These are phyloP conservation scores for Megaceryle alcyon DNA, from an alignment of 2,797 vertebrate genomes.

Conservation along the genomic window DNA sequence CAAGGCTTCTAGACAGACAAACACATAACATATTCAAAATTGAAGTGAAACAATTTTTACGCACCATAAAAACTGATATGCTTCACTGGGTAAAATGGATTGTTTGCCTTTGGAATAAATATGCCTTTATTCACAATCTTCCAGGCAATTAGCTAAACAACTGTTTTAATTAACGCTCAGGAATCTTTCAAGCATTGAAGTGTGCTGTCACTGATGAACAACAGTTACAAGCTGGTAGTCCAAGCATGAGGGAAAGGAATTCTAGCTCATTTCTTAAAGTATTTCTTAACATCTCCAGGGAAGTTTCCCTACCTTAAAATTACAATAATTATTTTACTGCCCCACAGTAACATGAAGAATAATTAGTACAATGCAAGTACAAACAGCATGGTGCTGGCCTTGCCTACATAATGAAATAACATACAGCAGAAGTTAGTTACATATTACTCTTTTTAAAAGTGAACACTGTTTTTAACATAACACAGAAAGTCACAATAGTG, in stretches of 20 bases:
- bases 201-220: slow-evolving; percentile 26
- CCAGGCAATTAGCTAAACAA: slow-evolving; percentile 68
- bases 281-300: neutral
- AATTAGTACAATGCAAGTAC: neutral
- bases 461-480: neutral
- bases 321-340: neutral
- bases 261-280: neutral
- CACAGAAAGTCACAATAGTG: neutral
- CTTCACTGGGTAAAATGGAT: slow-evolving; percentile 58
- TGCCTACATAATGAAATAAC: neutral
- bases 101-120: slow-evolving; percentile 64
- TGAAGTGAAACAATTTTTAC: slow-evolving; percentile 48
- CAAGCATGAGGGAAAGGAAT: neutral
- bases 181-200: slow-evolving; percentile 50
- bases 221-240: neutral
- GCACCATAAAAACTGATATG: slow-evolving; percentile 30
- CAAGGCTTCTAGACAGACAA: slow-evolving; percentile 27
- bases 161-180: slow-evolving; percentile 60
- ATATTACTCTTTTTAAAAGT: neutral
- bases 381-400: neutral
- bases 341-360: neutral
- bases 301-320: neutral
- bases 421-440: neutral
- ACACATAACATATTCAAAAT: slow-evolving; percentile 15
- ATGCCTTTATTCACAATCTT: slow-evolving; percentile 59